Evolutionary conservation across 2,797 vertebrate species (phyloP).

Genomic region (Gadopsis bispinosus): DNA sequence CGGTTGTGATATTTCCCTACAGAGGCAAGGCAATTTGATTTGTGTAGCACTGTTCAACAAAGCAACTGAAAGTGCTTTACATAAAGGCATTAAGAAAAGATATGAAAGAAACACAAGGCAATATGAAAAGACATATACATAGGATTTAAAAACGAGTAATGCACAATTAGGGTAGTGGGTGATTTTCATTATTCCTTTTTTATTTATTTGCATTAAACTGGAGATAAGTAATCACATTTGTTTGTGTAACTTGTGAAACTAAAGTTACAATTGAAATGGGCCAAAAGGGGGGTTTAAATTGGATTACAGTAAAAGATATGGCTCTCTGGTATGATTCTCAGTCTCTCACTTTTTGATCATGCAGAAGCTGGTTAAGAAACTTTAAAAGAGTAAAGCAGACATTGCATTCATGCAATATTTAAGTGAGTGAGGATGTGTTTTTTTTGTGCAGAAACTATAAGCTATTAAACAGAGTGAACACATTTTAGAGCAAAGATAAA

Average conservation of each 20-base stretch:
- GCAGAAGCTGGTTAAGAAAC: neutral
- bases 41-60: neutral
- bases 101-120: neutral
- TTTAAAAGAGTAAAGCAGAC: neutral
- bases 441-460: neutral
- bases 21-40: neutral
- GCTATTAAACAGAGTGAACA: neutral
- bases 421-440: neutral
- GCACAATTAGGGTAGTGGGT: neutral
- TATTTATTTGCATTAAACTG: neutral
- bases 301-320: neutral
- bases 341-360: neutral
- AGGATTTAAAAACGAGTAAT: neutral
- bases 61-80: neutral
- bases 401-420: neutral
- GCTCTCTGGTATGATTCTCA: neutral
- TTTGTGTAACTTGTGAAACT: neutral
- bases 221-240: neutral
- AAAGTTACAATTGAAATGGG: neutral
- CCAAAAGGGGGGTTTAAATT: neutral
- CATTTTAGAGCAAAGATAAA: neutral
- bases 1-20: constrained; percentile 18
- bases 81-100: neutral
- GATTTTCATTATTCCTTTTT: neutral
- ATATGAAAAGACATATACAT: neutral